Evolutionary conservation across 2,113 vertebrate species (phyloP).

Genomic region (Lasiurus borealis): DNA sequence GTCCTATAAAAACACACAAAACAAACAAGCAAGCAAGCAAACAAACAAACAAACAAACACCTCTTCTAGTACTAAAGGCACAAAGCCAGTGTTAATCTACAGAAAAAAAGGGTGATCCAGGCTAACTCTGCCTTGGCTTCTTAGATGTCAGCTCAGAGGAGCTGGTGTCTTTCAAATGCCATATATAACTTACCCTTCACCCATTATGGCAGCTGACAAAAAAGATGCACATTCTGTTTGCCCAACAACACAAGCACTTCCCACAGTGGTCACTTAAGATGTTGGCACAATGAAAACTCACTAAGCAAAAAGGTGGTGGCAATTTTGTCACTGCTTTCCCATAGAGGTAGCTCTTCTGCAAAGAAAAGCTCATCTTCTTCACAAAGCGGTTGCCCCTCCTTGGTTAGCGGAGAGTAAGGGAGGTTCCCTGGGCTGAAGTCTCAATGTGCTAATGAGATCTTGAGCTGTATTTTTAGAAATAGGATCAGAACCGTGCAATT

Average conservation of each 20-base stretch:
- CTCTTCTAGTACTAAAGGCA: background rate
- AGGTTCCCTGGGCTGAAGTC: no score
- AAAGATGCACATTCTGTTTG: background rate
- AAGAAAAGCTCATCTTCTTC: background rate
- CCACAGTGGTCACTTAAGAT: background rate
- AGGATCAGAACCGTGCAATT: background rate
- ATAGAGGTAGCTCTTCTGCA: background rate
- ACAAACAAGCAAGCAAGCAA: background rate
- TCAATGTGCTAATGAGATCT: no score
- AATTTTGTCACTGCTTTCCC: background rate
- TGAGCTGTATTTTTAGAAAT: background rate
- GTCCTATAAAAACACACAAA: background rate
- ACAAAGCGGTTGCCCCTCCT: accelerated
- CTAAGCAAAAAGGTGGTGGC: background rate
- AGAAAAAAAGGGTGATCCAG: no score
- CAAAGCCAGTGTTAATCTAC: background rate
- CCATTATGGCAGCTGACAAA: background rate
- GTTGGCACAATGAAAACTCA: no score
- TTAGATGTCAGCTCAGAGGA: background rate
- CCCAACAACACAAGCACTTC: background rate
- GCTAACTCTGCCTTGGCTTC: background rate
- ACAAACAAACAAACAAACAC: background rate
- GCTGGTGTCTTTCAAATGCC: background rate
- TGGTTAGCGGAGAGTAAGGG: background rate
- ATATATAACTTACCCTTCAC: accelerated